Evolutionary conservation across 2,797 vertebrate genomes (phyloP), one percentile per base, ranked within the genome.

Genomic region (Alauda arvensis): DNA sequence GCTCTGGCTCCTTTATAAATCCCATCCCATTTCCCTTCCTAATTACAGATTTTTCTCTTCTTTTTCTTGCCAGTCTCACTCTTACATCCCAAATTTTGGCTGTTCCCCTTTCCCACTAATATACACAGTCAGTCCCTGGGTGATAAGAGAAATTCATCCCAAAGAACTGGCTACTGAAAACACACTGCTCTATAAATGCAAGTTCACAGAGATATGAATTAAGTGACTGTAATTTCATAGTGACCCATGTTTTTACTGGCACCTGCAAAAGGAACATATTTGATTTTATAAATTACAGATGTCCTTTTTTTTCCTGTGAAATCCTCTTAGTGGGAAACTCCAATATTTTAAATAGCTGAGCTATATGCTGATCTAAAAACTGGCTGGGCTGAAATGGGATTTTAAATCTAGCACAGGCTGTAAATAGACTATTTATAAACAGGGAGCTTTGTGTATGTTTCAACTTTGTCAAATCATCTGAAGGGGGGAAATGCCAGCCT

Each of bases 401-500:
- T 95, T 95, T 91, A 76, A 89, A 92, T 80, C 65, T 49, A 84
- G 34, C 60, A 40, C 37, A 39, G 61, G 16, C 77, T 89, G 59
- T 59, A 88, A 90, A 85, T 77, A 83, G 76, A 26, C 70, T 77
- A 28, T 82, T 93, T 91, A 83, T 92, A 83, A 91, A 91, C 88
- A 91, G 83, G 53, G 83, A 65, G 55, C 40, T 66, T 79, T 80
- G 46, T 71, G 37, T 65, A 6, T 43, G 26, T 61, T 84, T 77
- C 70, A 86, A 68, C 59, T 90, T 86, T 75, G 51, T 87, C 62
- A 82, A 7, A n/a, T 45, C 77, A 45, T 82, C 65, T 52, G 8
- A 68, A 56, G 49, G 23, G 37, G 37, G 57, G 29, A 85, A 61
- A 59, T 85, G 67, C 59, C 71, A 82, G 55, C 20, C 7, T 55